Conservation (phyloP, 2,888 invertebrate genomes). For the Aspidiotus rigidus region DNA sequence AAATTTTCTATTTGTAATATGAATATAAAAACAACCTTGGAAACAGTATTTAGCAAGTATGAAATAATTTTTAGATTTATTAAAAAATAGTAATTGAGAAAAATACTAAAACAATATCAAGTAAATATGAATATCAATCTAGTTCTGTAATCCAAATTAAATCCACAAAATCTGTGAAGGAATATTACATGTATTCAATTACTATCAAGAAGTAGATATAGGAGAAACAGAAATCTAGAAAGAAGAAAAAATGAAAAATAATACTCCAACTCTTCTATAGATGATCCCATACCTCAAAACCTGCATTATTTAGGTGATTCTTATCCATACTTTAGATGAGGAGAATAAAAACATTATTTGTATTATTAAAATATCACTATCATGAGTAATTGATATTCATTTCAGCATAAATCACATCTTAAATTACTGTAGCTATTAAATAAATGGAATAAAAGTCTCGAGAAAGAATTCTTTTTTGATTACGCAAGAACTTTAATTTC, state of each 20-base stretch:
- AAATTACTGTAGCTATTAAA: constrained; percentile 1
- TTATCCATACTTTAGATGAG: constrained; percentile 1
- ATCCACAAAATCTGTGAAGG: constrained; percentile 1
- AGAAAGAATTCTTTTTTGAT: constrained; percentile 1
- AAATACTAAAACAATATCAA: background rate
- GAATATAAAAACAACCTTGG: background rate
- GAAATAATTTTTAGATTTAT: constrained; percentile 1
- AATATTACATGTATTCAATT: background rate
- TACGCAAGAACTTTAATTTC: background rate
- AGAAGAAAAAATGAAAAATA: constrained; percentile 1
- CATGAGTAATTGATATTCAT: background rate
- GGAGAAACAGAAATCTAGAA: constrained; percentile 1
- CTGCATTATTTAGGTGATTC: background rate
- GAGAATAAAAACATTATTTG: constrained; percentile 1
- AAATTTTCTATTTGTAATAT: constrained; percentile 1
- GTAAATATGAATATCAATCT: constrained; percentile 1
- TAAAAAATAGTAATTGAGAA: constrained; percentile 1
- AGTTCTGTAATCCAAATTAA: background rate
- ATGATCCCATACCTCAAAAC: background rate
- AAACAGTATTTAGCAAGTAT: background rate
- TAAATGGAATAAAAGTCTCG: constrained; percentile 1
- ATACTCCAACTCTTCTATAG: constrained; percentile 1
- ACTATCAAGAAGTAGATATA: background rate
- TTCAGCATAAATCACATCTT: constrained; percentile 1
- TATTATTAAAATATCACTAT: background rate